Percentiles rank a stretch among this genome's conserved stretches.
Evolutionary conservation across 2,797 vertebrate genomes (phyloP).

Genomic region (Bufotes viridis): DNA sequence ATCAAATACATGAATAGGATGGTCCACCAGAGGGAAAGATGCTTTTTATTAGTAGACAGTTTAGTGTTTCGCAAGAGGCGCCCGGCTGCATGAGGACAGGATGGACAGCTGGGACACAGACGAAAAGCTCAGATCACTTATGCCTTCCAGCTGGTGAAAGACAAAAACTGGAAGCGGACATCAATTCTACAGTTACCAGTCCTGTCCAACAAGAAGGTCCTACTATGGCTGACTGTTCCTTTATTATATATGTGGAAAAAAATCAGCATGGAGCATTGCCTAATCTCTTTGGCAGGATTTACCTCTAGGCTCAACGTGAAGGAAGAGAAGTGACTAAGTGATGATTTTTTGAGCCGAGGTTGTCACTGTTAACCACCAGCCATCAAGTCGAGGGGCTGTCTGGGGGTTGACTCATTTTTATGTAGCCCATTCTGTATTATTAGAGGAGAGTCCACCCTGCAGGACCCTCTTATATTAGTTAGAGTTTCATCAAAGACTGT

Average conservation of each 20-base stretch:
- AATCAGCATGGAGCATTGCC: background rate
- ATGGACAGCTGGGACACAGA: conserved; percentile 36
- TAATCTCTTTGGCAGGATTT: background rate
- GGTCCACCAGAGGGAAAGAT: no score
- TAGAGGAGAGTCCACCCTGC: background rate
- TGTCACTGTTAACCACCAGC: background rate
- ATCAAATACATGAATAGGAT: background rate
- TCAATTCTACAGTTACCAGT: background rate
- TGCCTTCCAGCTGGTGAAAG: conserved; percentile 38
- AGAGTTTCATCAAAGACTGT: background rate
- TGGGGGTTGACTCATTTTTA: no score
- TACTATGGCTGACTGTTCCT: background rate
- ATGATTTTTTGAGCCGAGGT: background rate
- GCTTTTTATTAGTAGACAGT: background rate
- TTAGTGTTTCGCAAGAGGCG: conserved; percentile 28
- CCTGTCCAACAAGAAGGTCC: background rate
- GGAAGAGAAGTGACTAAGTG: background rate
- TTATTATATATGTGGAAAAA: background rate
- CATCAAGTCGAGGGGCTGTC: no score
- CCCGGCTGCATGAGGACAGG: conserved; percentile 28
- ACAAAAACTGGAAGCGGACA: background rate
- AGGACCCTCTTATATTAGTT: background rate
- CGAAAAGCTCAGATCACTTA: background rate
- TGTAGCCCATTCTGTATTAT: no score
- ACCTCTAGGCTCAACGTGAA: background rate